Evolutionary conservation across 2,113 vertebrate genomes (phyloP), one percentile per base, ranked within the genome.

Genomic region (Oncorhynchus tshawytscha): DNA sequence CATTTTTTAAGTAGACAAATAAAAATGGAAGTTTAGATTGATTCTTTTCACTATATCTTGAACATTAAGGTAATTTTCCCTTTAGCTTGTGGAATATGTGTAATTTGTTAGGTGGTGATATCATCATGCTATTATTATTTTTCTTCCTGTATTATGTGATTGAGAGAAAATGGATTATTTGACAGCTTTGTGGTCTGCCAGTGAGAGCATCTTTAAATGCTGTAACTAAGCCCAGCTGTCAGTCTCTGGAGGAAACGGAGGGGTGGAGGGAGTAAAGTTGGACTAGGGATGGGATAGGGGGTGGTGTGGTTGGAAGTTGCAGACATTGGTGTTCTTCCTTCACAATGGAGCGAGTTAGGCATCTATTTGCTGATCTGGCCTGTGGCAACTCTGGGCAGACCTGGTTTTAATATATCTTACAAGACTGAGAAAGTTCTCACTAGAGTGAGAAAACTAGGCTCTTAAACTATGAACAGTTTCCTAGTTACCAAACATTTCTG

Each of bases 1-100:
- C 84, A 88, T 87, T 90, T 91, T 90, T 91, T 90, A 81, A 84
- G 54, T 69, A 85, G 79, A 87, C 86, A 92, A 89, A 88, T 84
- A 87, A 81, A 88, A 86, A 89, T 77, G 81, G 67, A 79, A 82
- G 78, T 77, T 67, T 25, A 74, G 80, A 87, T 49, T 80, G 79
- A 91, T 78, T 84, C 72, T 82, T 77, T 80, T 74, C 49, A 74
- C 74, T 77, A 60, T 88, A 60, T 88, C 82, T 86, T 73, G 39
- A 89, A 84, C 81, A 86, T 87, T 86, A 87, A 80, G 66, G 69
- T 78, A 84, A 88, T 89, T 67, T 84, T 74, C 84, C 79, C 85
- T 88, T 86, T 71, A 75, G 89, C 86, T 84, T 83, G 87, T 88
- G 70, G 75, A 74, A 34, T 39, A 66, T 57, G 49, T 62, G 74